These are phyloP conservation scores for Caenorhabditis plicata DNA, from an alignment of 2,888 invertebrate genomes.

Conservation along the genomic window DNA sequence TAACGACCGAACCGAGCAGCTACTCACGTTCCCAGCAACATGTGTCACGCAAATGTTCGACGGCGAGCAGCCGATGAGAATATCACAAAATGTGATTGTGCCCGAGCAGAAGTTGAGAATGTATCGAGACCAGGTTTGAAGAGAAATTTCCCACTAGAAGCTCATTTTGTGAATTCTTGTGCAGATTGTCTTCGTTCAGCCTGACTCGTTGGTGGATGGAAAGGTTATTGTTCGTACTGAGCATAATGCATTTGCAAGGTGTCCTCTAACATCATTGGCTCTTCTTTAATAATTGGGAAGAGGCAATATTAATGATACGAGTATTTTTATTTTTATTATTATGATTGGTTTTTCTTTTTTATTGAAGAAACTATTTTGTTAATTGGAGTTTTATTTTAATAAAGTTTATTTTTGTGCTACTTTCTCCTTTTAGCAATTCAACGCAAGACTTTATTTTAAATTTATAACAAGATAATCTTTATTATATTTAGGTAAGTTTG, in stretches of 20 bases:
- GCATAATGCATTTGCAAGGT: conserved; percentile 53
- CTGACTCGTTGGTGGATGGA: conserved; percentile 56
- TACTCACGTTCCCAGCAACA: conserved; percentile 46
- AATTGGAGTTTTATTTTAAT: too few species aligned
- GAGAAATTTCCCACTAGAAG: background rate
- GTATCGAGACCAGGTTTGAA: conserved; percentile 61
- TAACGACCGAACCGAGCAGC: conserved; percentile 42
- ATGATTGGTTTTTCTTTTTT: too few species aligned
- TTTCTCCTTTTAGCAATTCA: too few species aligned
- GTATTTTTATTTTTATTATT: background rate
- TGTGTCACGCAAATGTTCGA: conserved; percentile 56
- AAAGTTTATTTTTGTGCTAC: too few species aligned
- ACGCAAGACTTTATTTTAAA: too few species aligned
- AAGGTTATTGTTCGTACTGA: conserved; percentile 60
- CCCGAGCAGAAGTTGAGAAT: conserved; percentile 58
- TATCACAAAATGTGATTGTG: conserved; percentile 58
- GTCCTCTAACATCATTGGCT: conserved; percentile 53
- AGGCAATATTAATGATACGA: too few species aligned
- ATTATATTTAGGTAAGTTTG: too few species aligned
- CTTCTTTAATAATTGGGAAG: conserved; percentile 53
- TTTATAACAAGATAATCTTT: too few species aligned
- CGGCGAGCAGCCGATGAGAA: conserved; percentile 62
- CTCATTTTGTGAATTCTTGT: conserved; percentile 4
- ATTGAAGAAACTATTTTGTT: too few species aligned
- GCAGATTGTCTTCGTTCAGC: conserved; percentile 64